phyloP scores from a whole-genome alignment of 2,797 vertebrate species.

The Sebastes baramenuke region DNA sequence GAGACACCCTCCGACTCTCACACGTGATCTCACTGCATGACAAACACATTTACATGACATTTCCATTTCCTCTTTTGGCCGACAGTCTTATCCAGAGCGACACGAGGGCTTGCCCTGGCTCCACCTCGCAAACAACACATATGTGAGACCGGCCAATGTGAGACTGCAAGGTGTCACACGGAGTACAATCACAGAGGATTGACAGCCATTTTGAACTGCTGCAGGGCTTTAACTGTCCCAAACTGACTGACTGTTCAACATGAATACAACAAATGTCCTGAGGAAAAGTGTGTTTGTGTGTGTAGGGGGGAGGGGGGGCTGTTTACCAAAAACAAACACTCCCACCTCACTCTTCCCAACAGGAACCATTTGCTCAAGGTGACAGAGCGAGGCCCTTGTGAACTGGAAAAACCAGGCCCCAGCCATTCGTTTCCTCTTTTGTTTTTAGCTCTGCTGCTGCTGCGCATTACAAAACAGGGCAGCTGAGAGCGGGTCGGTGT shows the following conservation, averaged over 20 bases:
- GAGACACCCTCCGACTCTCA: conserved; percentile 28
- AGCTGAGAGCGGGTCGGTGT: conserved; percentile 35
- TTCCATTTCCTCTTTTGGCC: conserved; percentile 66
- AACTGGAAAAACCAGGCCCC: conserved; percentile 41
- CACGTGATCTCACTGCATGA: conserved; percentile 54
- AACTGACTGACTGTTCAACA: neutral
- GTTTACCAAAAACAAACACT: neutral
- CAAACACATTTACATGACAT: conserved; percentile 68
- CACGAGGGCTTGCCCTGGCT: conserved; percentile 18
- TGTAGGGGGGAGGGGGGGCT: neutral
- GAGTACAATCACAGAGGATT: neutral
- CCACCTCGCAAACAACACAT: conserved; percentile 8
- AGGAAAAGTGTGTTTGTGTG: neutral
- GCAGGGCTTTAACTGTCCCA: neutral
- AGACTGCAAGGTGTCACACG: conserved; percentile 37
- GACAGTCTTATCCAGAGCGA: conserved; percentile 13
- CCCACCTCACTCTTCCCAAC: conserved; percentile 6
- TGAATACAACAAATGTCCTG: neutral
- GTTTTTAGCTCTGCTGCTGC: conserved; percentile 26
- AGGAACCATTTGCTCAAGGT: conserved; percentile 40
- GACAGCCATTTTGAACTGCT: conserved; percentile 59
- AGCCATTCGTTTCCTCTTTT: conserved; percentile 15
- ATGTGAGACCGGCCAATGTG: conserved; percentile 4
- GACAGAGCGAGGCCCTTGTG: conserved; percentile 7
- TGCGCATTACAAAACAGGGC: conserved; percentile 41